Evolutionary conservation across 2,797 vertebrate species (phyloP), one percentile per base, ranked within the genome.

Genomic region (Decapterus maruadsi): DNA sequence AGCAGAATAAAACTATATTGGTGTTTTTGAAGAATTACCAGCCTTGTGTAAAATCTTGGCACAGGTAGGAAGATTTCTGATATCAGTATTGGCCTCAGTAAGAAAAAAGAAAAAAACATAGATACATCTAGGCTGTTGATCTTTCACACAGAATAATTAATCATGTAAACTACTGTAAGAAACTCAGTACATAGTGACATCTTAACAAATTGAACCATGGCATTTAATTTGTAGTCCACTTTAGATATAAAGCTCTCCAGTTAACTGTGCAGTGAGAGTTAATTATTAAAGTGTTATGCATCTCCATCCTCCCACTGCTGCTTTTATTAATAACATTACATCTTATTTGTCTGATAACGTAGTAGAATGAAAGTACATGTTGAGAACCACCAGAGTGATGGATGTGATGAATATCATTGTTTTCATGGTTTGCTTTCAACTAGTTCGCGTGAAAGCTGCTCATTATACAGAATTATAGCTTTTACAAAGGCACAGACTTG

Each of bases 391-490:
- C 4, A 73, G 26, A 78, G 72, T 63, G 20, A 71, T 74, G 80
- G 65, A 84, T 87, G 60, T 68, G 79, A 88, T 81, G 73, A 77
- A 83, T 74, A 83, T 86, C 61, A 60, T 85, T 89, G 82, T 90
- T 86, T 92, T 82, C 64, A 74, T 71, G 62, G 48, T 71, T 83
- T 19, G 16, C 80, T 87, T 88, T 89, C 66, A 83, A 78, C 72
- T 70, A 26, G 69, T 87, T 85, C 86, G 77, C 45, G 78, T 79
- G 50, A 90, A 82, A 85, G 82, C 65, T 2, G 4, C 80, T 90
- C 79, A 85, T 93, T 90, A 89, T 82, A 61, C 61, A 81, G 83
- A 89, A 90, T 88, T 82, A 82, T 22, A 72, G 83, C 82, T 87
- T 86, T 89, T 81, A 86, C 82, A 83, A 82, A 84, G 75, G 72